Conservation (phyloP, 2,113 vertebrate species). For the Catharus minimus region DNA sequence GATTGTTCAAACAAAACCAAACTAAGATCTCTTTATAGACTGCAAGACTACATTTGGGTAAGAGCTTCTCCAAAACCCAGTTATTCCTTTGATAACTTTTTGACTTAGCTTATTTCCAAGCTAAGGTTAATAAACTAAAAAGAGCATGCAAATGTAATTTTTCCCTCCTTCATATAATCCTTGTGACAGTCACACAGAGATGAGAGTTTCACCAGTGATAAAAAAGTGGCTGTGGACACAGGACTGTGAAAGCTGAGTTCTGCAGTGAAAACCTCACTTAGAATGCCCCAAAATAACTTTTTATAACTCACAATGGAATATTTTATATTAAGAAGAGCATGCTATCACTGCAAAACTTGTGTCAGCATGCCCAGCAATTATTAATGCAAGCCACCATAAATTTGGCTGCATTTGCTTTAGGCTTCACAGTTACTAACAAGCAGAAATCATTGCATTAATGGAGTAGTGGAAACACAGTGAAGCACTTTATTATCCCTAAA, state of each 20-base stretch:
- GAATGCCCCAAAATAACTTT: neutral
- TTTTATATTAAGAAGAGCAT: neutral
- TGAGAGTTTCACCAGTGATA: neutral
- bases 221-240: neutral
- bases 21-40: neutral
- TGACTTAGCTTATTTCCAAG: neutral
- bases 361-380: neutral
- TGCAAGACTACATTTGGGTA: neutral
- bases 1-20: neutral
- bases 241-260: neutral
- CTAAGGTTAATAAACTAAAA: conserved; percentile 5
- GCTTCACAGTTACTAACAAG: conserved; percentile 56
- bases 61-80: neutral
- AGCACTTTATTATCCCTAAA: conserved; percentile 67
- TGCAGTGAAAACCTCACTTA: neutral
- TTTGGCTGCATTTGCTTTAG: neutral
- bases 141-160: neutral
- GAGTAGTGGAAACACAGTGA: conserved; percentile 50
- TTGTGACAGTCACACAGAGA: neutral
- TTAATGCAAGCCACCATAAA: conserved; percentile 13
- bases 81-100: conserved; percentile 12
- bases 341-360: neutral
- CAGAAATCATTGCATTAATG: conserved; percentile 35
- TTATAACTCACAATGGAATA: neutral
- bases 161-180: neutral